Conservation (phyloP, 2,888 invertebrate species). For the Microplitis deprimator region DNA sequence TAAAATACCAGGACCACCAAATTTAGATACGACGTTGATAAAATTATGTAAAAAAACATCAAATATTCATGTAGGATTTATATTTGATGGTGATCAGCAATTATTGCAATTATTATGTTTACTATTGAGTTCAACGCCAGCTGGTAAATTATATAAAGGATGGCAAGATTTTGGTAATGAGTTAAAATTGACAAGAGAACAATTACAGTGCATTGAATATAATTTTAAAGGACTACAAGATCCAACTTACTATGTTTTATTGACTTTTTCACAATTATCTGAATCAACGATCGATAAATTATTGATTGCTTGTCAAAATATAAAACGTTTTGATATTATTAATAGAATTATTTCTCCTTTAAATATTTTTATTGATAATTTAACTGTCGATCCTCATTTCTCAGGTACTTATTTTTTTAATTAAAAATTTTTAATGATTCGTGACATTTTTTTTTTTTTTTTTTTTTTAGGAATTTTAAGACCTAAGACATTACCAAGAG, state of each 20-base stretch:
- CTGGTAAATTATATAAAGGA: constrained; percentile 59
- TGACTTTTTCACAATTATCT: constrained; percentile 73
- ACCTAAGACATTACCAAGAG: constrained; percentile 31
- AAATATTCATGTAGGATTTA: constrained; percentile 60
- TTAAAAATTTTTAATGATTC: background rate
- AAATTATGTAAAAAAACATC: background rate
- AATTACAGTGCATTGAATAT: constrained; percentile 72
- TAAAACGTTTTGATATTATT: constrained; percentile 74
- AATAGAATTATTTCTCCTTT: constrained; percentile 73
- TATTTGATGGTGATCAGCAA: constrained; percentile 59
- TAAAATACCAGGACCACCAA: background rate
- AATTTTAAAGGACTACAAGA: constrained; percentile 72
- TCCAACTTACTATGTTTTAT: constrained; percentile 74
- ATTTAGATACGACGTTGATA: background rate
- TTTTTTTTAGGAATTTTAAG: constrained; percentile 24
- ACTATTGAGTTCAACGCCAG: constrained; percentile 59
- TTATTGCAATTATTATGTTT: constrained; percentile 61
- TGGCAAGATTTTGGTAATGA: constrained; percentile 65
- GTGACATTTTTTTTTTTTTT: background rate
- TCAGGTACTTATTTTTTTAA: background rate
- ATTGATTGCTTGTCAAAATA: constrained; percentile 72
- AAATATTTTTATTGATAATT: constrained; percentile 33
- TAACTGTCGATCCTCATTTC: constrained; percentile 23
- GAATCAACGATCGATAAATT: constrained; percentile 75
- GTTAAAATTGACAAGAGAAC: constrained; percentile 62